Evolutionary conservation across 1,140 invertebrate species (phyloP).

Genomic region (Drosophila neocordata): DNA sequence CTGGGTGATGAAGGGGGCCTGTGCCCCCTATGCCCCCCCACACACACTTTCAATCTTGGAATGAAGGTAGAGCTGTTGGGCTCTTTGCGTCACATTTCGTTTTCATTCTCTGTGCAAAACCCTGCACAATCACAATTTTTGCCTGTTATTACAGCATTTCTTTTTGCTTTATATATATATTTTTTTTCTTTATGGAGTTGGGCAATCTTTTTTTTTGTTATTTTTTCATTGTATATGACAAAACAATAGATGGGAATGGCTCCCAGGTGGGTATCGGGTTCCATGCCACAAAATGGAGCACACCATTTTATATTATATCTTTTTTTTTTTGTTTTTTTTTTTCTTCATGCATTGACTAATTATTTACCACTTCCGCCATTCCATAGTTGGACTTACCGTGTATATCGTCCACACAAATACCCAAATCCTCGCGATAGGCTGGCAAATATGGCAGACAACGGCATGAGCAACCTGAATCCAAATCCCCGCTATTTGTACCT

Average conservation of each 20-base stretch:
- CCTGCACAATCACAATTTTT: conserved; percentile 70
- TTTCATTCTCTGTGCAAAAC: conserved; percentile 61
- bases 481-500: background rate
- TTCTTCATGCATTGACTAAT: conserved; percentile 23
- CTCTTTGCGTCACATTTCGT: conserved; percentile 75
- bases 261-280: conserved; percentile 54
- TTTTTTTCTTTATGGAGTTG: conserved; percentile 46
- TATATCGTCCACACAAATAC: conserved; percentile 88
- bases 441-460: conserved; percentile 86
- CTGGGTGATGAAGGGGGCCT: conserved; percentile 20
- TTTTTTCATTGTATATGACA: conserved; percentile 35
- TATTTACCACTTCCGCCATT: conserved; percentile 48
- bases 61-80: background rate
- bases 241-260: conserved; percentile 57
- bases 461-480: conserved; percentile 84
- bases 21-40: background rate
- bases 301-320: conserved; percentile 22
- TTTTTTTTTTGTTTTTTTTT: too few relatives aligned
- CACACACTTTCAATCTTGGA: background rate
- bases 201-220: conserved; percentile 66
- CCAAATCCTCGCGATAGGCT: conserved; percentile 88
- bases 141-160: conserved; percentile 76
- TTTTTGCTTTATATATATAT: conserved; percentile 31
- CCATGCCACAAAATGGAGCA: conserved; percentile 66
- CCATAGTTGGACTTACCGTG: conserved; percentile 85